Conservation (phyloP, 2,797 vertebrate species). For the Poecilia gillii region DNA sequence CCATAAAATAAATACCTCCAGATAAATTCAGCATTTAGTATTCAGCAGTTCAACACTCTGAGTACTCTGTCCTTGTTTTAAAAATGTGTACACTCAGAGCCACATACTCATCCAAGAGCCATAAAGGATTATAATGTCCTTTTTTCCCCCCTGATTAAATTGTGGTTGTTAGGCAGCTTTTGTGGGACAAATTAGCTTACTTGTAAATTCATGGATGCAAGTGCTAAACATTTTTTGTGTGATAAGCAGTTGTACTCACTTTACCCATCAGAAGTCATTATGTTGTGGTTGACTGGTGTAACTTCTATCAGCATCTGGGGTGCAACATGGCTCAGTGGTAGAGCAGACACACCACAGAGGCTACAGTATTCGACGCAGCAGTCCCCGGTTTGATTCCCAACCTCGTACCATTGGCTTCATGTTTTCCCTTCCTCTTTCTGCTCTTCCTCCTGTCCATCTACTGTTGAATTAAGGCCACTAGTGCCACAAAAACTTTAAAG, state of each 20-base stretch:
- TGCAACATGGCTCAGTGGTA: not conserved
- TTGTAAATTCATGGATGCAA: not conserved
- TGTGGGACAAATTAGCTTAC: not conserved
- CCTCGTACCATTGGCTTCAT: not conserved
- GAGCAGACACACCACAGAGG: not conserved
- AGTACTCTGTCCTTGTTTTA: not conserved
- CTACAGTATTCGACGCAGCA: not conserved
- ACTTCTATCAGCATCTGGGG: not conserved
- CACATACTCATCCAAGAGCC: not conserved
- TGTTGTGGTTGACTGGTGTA: not conserved
- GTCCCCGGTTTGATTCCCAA: not conserved
- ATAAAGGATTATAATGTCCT: not conserved
- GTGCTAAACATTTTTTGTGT: not conserved
- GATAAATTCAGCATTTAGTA: not conserved
- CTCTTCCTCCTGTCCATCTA: not conserved
- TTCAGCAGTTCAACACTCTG: not conserved
- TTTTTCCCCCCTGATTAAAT: not conserved
- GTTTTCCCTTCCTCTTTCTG: not conserved
- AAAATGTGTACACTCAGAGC: not conserved
- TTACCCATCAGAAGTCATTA: not conserved
- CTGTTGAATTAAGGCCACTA: not conserved
- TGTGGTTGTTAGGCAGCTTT: not conserved
- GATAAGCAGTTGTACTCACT: not conserved
- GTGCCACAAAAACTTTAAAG: not conserved
- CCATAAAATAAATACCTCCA: conserved; percentile 8